Percentiles rank a stretch among this genome's conserved stretches.
Evolutionary conservation across 1,140 invertebrate species (phyloP).

Genomic region (Spodoptera litura): DNA sequence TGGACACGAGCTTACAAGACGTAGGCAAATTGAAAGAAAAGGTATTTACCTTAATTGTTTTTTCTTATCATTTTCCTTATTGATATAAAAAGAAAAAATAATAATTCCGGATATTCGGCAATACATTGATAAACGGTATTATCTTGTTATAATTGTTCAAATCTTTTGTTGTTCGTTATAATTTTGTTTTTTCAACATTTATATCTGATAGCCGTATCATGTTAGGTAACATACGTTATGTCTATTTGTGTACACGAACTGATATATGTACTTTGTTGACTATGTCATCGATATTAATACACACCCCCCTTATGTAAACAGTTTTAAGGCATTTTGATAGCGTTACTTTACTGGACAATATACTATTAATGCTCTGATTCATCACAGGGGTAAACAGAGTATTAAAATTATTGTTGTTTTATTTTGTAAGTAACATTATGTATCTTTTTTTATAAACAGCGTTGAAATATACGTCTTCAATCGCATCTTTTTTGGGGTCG

Average conservation of each 20-base stretch:
- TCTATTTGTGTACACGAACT: not conserved
- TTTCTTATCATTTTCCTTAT: constrained; percentile 8
- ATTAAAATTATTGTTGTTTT: no score
- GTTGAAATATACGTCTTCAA: no score
- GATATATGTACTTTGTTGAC: not conserved
- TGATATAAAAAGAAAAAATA: not conserved
- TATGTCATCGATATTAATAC: constrained; percentile 9
- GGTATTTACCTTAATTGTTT: not conserved
- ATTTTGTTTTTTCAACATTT: constrained; percentile 11
- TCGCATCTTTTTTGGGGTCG: no score
- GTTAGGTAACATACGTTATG: constrained; percentile 4
- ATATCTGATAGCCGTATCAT: not conserved
- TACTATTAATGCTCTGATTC: no score
- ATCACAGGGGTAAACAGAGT: no score
- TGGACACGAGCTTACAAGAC: no score
- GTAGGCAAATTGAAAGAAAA: not conserved
- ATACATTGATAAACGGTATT: not conserved
- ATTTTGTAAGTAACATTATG: no score
- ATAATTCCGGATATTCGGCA: not conserved
- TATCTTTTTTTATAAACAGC: no score
- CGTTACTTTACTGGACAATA: no score
- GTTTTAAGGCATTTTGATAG: no score
- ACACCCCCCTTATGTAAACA: constrained; percentile 5
- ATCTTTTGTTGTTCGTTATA: constrained; percentile 7
- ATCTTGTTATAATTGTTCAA: constrained; percentile 5